Base-by-base conservation (phyloP, 2,113 vertebrate species). In the Lota lota region DNA sequence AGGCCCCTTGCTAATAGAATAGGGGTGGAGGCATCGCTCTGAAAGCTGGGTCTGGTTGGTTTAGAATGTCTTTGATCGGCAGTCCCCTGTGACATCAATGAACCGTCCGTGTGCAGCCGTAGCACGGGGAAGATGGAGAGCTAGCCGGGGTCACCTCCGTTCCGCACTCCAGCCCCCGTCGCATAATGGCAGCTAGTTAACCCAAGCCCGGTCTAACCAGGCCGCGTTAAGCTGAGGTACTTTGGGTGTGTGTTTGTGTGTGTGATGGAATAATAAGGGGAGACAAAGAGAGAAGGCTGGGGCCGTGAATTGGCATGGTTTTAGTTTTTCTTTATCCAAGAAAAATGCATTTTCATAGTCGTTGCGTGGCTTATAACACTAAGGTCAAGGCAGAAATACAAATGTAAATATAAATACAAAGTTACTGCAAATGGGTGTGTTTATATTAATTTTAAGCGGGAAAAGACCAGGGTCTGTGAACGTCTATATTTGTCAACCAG, bases 81-180 rank as follows among this genome's bases (percentile, higher is more conserved):
- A 70, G 74, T 85, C 82, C 83, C 80, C 75, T 66, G 77, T 88
- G 88, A 89, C 86, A 88, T 88, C 89, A 90, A 90, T 90, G 87
- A 88, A 86, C 74, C 78, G 76, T 83, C 89, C 83, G 87, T 84
- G 83, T 83, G 67, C 74, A 79, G 73, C 77, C 40, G 19, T 20
- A 67, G 59, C 79, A 61, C 78, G 68, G 71, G 70, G 75, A 84
- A 74, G 85, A 82, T 68, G 75, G 75, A 85, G 77, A 68, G 61
- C 68, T 65, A 79, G 76, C 74, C 74, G 66, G 78, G 84, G 84
- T 89, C 84, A 84, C 82, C 78, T 75, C 77, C 81, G 73, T 76
- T 18, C 78, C 74, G 11, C 70, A 72, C 67, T 50, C 19, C 47
- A 16, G 62, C 74, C 28, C 53, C 1, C 59, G 58, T 28, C 54